phyloP scores from a whole-genome alignment of 2,797 vertebrate genomes.

The Caiman crocodilus region DNA sequence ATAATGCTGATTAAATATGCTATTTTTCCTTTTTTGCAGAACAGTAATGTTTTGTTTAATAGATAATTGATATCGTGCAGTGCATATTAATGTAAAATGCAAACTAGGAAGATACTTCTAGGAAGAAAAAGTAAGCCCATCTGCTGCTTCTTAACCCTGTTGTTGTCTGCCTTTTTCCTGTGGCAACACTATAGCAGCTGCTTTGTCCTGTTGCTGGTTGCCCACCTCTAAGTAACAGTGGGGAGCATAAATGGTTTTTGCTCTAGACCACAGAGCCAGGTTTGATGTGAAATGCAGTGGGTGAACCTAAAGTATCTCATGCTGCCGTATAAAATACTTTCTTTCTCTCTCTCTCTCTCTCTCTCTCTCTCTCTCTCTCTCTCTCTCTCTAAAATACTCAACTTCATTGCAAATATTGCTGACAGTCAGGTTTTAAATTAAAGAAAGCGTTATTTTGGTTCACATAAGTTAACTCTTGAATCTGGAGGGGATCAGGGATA shows the following conservation, averaged over 20 bases:
- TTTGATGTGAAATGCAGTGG: background rate
- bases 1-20: too few species aligned
- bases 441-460: too few species aligned
- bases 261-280: accelerated
- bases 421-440: too few species aligned
- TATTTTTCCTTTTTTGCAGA: background rate
- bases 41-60: accelerated
- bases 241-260: accelerated
- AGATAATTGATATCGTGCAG: background rate
- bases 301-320: too few species aligned
- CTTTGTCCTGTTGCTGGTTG: background rate
- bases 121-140: too few species aligned
- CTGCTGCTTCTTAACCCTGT: background rate
- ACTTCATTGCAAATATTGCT: too few species aligned
- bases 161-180: accelerated
- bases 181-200: background rate
- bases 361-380: too few species aligned
- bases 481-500: too few species aligned
- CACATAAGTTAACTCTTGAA: too few species aligned
- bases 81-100: accelerated
- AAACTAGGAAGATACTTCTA: background rate
- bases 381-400: too few species aligned
- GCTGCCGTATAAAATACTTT: too few species aligned
- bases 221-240: background rate
- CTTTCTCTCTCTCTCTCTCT: too few species aligned